These are phyloP conservation scores for Volucella inflata DNA, from an alignment of 2,888 invertebrate species.

Conservation along the genomic window DNA sequence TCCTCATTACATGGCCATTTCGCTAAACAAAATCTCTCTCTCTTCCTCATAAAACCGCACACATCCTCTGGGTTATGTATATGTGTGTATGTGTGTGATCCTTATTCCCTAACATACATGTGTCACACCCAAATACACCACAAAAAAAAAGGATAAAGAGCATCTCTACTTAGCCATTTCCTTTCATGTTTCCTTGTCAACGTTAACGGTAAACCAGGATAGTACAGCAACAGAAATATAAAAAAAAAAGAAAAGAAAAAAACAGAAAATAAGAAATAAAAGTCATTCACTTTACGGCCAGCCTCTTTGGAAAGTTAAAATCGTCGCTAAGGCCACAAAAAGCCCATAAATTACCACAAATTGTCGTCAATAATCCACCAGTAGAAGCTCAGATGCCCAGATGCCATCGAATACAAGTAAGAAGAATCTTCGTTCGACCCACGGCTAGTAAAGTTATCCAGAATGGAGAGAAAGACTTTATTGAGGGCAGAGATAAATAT, in stretches of 20 bases:
- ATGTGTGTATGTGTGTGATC: not conserved
- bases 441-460: constrained; percentile 9
- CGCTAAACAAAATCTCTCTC: constrained; percentile 4
- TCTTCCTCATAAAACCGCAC: constrained; percentile 18
- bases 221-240: no score
- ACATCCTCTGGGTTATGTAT: no score
- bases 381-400: constrained; percentile 22
- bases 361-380: constrained; percentile 80
- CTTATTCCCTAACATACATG: constrained; percentile 12
- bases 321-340: constrained; percentile 71
- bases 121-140: constrained; percentile 5
- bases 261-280: constrained; percentile 37
- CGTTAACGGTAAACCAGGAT: not conserved
- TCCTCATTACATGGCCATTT: constrained; percentile 65
- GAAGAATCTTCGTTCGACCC: constrained; percentile 6
- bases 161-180: constrained; percentile 29
- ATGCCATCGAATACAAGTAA: constrained; percentile 43
- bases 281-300: constrained; percentile 58
- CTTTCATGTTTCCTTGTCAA: constrained; percentile 29
- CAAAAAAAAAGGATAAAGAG: constrained; percentile 49
- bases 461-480: constrained; percentile 56
- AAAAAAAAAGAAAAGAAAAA: not conserved
- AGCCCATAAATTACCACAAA: constrained; percentile 81
- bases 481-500: constrained; percentile 73
- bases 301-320: constrained; percentile 67